phyloP scores from a whole-genome alignment of 2,113 vertebrate genomes.

The Anarhynchus alexandrinus region DNA sequence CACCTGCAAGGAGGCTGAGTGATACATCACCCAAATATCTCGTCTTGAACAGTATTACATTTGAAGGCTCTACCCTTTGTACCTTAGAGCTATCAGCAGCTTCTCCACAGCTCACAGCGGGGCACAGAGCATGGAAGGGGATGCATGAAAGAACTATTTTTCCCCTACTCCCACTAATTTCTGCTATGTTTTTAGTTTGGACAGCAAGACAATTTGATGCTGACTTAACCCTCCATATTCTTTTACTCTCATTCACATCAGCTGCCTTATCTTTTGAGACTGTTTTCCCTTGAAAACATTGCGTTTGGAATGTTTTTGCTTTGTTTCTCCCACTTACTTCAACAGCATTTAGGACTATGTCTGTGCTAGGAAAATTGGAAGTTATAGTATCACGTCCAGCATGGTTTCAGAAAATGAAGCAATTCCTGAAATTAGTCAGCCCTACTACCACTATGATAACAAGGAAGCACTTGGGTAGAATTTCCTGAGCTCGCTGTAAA shows the following conservation, averaged over 20 bases:
- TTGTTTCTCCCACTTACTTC: background rate
- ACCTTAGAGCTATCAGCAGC: background rate
- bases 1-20: background rate
- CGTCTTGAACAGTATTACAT: background rate
- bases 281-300: background rate
- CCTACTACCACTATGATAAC: background rate
- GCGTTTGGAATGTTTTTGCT: background rate
- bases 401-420: background rate
- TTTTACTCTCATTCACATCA: background rate
- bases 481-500: background rate
- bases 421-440: background rate
- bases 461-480: background rate
- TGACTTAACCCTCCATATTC: background rate
- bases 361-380: background rate
- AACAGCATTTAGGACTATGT: background rate
- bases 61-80: background rate
- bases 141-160: background rate
- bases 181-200: background rate
- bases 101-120: background rate
- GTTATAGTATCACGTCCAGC: background rate
- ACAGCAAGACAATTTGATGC: background rate
- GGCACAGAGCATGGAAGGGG: background rate
- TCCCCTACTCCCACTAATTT: background rate
- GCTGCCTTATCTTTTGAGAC: background rate
- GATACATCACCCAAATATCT: background rate